Evolutionary conservation across 2,113 vertebrate genomes (phyloP).

Genomic region (Apaloderma vittatum): DNA sequence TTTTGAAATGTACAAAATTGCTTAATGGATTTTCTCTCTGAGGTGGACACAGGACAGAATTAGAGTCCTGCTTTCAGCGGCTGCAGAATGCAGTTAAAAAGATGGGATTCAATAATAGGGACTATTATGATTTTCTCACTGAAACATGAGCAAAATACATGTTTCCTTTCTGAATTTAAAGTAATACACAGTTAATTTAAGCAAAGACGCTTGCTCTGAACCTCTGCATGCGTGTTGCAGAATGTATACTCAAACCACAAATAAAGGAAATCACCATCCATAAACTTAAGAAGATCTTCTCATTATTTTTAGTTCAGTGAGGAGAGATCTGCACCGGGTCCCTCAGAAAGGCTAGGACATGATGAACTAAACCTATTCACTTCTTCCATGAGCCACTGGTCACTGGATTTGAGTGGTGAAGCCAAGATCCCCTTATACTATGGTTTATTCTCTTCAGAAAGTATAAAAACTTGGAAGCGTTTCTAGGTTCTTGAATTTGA

Average conservation of each 20-base stretch:
- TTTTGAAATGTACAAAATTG: constrained; percentile 59
- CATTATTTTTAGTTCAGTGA: background rate
- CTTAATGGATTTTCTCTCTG: constrained; percentile 62
- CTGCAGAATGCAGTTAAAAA: background rate
- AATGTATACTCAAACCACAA: background rate
- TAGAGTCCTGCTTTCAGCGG: background rate
- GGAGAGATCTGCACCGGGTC: background rate
- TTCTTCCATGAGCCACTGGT: background rate
- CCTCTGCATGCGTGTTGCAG: background rate
- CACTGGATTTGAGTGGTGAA: background rate
- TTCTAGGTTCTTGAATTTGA: background rate
- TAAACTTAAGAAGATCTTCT: background rate
- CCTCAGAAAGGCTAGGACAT: background rate
- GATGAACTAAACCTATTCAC: background rate
- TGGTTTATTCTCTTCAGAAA: background rate
- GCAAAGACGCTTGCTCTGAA: background rate
- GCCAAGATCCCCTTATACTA: background rate
- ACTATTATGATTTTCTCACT: background rate
- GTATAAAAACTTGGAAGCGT: background rate
- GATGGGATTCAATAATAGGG: background rate
- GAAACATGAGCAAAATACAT: background rate
- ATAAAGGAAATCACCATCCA: background rate
- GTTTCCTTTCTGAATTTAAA: background rate
- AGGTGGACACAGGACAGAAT: constrained; percentile 15
- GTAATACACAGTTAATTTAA: background rate